Evolutionary conservation across 2,888 invertebrate species (phyloP).

Genomic region (Epirrhoe alternata): DNA sequence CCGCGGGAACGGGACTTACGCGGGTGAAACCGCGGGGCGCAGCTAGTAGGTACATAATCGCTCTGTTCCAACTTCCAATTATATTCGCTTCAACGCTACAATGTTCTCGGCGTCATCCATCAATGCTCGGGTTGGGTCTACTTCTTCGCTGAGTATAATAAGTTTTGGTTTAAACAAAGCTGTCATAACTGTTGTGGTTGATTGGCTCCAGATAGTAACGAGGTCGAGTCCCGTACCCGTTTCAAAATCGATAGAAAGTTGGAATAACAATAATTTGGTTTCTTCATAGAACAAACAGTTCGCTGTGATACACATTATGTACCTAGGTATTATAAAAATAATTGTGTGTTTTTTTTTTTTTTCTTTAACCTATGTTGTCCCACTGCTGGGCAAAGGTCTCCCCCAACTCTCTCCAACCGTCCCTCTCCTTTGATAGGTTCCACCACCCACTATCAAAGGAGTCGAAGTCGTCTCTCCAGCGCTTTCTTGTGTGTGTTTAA

Average conservation of each 20-base stretch:
- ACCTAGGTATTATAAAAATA: no score
- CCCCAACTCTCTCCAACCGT: no score
- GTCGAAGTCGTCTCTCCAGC: no score
- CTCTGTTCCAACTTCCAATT: slow-evolving; percentile 9
- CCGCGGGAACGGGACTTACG: no score
- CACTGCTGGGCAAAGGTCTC: no score
- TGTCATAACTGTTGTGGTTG: slow-evolving; percentile 25
- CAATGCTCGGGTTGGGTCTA: slow-evolving; percentile 24
- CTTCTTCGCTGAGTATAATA: slow-evolving; percentile 27
- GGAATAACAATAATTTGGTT: background rate
- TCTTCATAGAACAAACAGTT: background rate
- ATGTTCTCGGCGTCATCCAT: slow-evolving; percentile 22
- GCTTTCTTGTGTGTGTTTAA: no score
- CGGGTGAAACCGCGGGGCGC: no score
- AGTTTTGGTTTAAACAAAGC: slow-evolving; percentile 25
- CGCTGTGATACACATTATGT: background rate
- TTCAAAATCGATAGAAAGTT: background rate
- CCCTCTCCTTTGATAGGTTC: no score
- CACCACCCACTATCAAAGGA: no score
- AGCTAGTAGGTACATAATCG: slow-evolving; percentile 10
- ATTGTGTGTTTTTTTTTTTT: no score
- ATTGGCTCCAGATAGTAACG: slow-evolving; percentile 19
- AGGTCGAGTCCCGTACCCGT: background rate
- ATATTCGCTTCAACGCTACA: slow-evolving; percentile 15
- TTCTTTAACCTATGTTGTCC: no score